Evolutionary conservation across 2,888 invertebrate species (phyloP).

Genomic region (Oscheius sp.): DNA sequence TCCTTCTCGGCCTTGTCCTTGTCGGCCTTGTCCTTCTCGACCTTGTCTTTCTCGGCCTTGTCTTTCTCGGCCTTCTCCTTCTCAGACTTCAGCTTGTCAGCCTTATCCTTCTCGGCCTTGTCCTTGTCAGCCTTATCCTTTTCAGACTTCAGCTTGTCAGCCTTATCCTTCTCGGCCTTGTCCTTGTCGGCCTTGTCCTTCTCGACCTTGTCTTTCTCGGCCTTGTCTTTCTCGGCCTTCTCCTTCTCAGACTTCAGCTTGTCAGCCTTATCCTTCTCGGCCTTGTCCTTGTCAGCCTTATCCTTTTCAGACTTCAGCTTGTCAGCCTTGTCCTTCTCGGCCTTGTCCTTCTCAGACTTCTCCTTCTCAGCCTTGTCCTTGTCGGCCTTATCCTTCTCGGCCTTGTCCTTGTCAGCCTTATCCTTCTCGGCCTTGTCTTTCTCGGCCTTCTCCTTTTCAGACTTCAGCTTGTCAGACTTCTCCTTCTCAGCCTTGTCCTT

Average conservation of each 20-base stretch:
- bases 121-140: slow-evolving; percentile 17
- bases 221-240: slow-evolving; percentile 13
- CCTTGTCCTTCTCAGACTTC: background rate
- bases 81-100: slow-evolving; percentile 9
- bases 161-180: background rate
- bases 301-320: slow-evolving; percentile 10
- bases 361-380: slow-evolving; percentile 13
- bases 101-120: slow-evolving; percentile 15
- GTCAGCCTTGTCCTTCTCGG: background rate
- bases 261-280: slow-evolving; percentile 15
- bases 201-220: slow-evolving; percentile 9
- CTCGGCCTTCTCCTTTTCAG: slow-evolving; percentile 10
- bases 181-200: slow-evolving; percentile 15
- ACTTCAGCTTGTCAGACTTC: slow-evolving; percentile 7
- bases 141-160: slow-evolving; percentile 9
- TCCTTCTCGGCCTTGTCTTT: slow-evolving; percentile 6
- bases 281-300: slow-evolving; percentile 15
- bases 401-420: slow-evolving; percentile 7
- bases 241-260: slow-evolving; percentile 11
- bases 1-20: slow-evolving; percentile 12
- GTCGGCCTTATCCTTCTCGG: slow-evolving; percentile 5
- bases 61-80: slow-evolving; percentile 11
- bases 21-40: slow-evolving; percentile 12
- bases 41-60: slow-evolving; percentile 11
- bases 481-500: slow-evolving; percentile 5